A percentile compares a stretch with the other conserved stretches of the same genome.
Conservation (phyloP, 2,797 vertebrate species). For the Sparus aurata region DNA sequence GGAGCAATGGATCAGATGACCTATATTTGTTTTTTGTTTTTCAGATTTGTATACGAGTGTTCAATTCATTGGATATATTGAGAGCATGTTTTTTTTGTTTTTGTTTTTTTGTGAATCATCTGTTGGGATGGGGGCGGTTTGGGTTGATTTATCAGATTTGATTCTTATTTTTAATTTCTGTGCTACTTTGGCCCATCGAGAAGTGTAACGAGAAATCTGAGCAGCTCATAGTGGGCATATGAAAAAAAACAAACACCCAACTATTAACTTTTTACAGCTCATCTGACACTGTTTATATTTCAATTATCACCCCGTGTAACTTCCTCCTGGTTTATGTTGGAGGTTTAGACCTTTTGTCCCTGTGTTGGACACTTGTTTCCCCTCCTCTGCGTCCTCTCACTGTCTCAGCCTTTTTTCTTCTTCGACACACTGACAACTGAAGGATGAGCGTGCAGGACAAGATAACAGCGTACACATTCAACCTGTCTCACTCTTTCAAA, state of each 20-base stretch:
- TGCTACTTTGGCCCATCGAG: slow-evolving; percentile 63
- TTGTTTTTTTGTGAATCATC: slow-evolving; percentile 57
- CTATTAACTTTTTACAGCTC: slow-evolving; percentile 41
- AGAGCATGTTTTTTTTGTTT: slow-evolving; percentile 62
- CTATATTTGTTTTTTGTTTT: slow-evolving; percentile 18
- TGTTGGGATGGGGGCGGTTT: slow-evolving; percentile 46
- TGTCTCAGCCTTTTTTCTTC: neutral
- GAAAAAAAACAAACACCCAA: slow-evolving; percentile 4
- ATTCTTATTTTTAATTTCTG: slow-evolving; percentile 69
- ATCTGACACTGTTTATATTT: slow-evolving; percentile 29
- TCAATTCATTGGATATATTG: slow-evolving; percentile 64
- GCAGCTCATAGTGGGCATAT: slow-evolving; percentile 6
- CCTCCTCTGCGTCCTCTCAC: slow-evolving; percentile 16
- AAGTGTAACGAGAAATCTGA: slow-evolving; percentile 26
- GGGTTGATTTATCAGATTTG: slow-evolving; percentile 59
- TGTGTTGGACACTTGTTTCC: slow-evolving; percentile 13
- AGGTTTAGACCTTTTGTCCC: slow-evolving; percentile 27
- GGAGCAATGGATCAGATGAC: slow-evolving; percentile 66
- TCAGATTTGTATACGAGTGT: slow-evolving; percentile 73
- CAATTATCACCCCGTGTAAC: slow-evolving; percentile 8
- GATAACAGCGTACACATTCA: slow-evolving; percentile 5
- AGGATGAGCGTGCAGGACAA: slow-evolving; percentile 11
- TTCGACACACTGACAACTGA: slow-evolving; percentile 31
- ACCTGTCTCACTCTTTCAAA: slow-evolving; percentile 18
- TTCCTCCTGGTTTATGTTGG: slow-evolving; percentile 21